Evolutionary conservation across 2,888 invertebrate species (phyloP), one percentile per base, ranked within the genome.

Genomic region (Asteroscopus sphinx): DNA sequence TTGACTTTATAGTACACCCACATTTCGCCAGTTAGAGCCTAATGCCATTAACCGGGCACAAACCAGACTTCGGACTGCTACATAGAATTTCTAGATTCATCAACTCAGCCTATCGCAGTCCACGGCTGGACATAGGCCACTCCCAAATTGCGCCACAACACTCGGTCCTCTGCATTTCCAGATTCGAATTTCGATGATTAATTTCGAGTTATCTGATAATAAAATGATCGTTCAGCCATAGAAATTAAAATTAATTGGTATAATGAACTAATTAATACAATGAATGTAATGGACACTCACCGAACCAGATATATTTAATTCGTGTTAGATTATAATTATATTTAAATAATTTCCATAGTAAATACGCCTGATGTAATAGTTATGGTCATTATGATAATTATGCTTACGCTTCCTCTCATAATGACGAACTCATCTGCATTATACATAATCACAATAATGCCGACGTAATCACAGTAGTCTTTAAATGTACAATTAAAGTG

Each of bases 351-450:
- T 37, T 26, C 9, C 41, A 56, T 46, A 41, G 13, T 16, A 25
- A 33, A 30, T 36, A 28, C n/a, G 15, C 8, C 17, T 55, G 36
- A 55, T n/a, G 15, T 21, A 45, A 62, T 17, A 15, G 39, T 37
- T 7, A 33, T 28, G 21, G 30, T 30, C 12, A 36, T 44, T 67
- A 53, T 37, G n/a, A 30, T 48, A 62, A 61, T 55, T 37, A 25
- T 17, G 15, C 11, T 35, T 36, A 45, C 25, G 49, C 45, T 65
- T 68, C 68, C 56, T 37, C 40, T 16, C 25, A 12, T 56, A 45
- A 56, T 37, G 12, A 28, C 8, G 9, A 40, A 39, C 40, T 35
- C 40, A n/a, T 6, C 32, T 33, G 17, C 37, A 45, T 48, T 16
- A 11, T 25, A 15, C 41, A 51, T 46, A 46, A 53, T 45, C 1